phyloP scores from a whole-genome alignment of 2,113 vertebrate species.

The Ancistrus triradiatus region DNA sequence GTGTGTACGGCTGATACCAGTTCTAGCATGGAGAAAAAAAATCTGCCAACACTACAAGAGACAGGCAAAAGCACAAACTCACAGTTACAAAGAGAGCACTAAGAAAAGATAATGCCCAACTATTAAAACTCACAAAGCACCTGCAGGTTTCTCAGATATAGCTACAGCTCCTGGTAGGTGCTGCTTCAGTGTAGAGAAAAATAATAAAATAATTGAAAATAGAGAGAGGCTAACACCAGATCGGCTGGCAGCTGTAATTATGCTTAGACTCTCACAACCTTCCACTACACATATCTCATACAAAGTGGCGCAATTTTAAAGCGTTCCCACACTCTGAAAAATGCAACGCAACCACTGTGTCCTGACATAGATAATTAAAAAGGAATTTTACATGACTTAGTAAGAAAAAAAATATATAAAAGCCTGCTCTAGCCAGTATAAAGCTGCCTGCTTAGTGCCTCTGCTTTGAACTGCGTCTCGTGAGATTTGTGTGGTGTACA shows the following conservation, averaged over 20 bases:
- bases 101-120: slow-evolving; percentile 44
- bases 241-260: slow-evolving; percentile 26
- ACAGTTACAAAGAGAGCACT: slow-evolving; percentile 19
- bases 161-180: background rate
- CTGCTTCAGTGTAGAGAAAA: background rate
- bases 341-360: background rate
- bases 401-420: slow-evolving; percentile 16
- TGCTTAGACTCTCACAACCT: background rate
- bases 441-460: slow-evolving; percentile 45
- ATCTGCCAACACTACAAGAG: background rate
- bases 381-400: slow-evolving; percentile 37
- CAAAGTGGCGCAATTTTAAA: slow-evolving; percentile 18
- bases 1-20: no score
- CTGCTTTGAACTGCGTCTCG: slow-evolving; percentile 55
- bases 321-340: slow-evolving; percentile 17
- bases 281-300: slow-evolving; percentile 21
- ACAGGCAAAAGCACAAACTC: background rate
- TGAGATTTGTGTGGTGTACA: slow-evolving; percentile 39
- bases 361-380: slow-evolving; percentile 37
- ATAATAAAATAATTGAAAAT: slow-evolving; percentile 28
- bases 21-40: no score
- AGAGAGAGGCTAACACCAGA: slow-evolving; percentile 21
- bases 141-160: slow-evolving; percentile 29
- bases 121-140: slow-evolving; percentile 9
- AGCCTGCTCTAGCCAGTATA: slow-evolving; percentile 31